These are phyloP conservation scores for Neolamprologus hecqui DNA, from an alignment of 2,113 vertebrate genomes.

Conservation along the genomic window DNA sequence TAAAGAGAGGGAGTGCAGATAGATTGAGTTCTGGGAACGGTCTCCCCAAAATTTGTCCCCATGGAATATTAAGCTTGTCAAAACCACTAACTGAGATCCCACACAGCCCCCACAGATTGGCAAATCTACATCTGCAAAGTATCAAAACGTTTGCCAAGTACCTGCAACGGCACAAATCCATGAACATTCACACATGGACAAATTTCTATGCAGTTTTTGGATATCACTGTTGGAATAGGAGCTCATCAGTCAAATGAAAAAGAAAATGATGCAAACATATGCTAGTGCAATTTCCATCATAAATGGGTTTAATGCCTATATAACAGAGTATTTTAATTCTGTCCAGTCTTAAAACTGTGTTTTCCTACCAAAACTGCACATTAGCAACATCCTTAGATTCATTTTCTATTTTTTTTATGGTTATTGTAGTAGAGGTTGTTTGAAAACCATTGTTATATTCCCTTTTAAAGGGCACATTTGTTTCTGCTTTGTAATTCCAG, in stretches of 20 bases:
- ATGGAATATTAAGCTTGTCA: conserved; percentile 1
- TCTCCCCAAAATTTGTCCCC: conserved; percentile 1
- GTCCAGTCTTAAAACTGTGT: background rate
- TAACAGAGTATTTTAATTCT: background rate
- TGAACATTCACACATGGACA: background rate
- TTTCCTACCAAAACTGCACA: background rate
- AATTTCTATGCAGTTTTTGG: background rate
- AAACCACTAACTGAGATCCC: background rate
- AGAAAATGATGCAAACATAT: background rate
- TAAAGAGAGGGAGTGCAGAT: background rate
- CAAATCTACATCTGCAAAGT: background rate
- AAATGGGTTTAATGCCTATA: background rate
- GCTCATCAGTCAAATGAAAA: background rate
- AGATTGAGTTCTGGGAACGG: background rate
- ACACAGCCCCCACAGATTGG: background rate
- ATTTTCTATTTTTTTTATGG: background rate
- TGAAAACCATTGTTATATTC: background rate
- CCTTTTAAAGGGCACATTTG: background rate
- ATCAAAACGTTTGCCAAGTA: background rate
- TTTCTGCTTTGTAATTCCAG: background rate
- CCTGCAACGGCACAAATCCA: background rate
- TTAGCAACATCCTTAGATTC: background rate
- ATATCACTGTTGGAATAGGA: background rate
- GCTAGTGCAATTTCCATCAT: background rate
- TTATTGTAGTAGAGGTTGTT: background rate